Conservation (phyloP, 2,113 vertebrate genomes). For the Eulemur rufifrons region DNA sequence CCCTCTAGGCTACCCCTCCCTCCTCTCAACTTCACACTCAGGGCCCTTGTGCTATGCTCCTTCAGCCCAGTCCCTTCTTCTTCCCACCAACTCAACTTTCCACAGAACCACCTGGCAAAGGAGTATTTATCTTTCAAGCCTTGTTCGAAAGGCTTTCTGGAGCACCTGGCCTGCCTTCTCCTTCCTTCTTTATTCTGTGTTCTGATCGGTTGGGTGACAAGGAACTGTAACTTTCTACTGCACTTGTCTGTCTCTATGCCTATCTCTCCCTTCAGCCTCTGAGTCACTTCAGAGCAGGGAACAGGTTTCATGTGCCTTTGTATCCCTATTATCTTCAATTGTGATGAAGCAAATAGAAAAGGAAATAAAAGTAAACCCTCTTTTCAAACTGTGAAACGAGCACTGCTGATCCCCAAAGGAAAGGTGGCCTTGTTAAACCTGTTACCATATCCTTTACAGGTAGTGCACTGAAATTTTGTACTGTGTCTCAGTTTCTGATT, state of each 20-base stretch:
- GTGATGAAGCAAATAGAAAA: not conserved
- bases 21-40: not conserved
- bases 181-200: not conserved
- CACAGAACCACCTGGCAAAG: not conserved
- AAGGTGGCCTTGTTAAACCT: not conserved
- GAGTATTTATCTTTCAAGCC: not conserved
- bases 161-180: not conserved
- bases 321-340: not conserved
- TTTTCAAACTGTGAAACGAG: slow-evolving; percentile 24
- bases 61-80: not conserved
- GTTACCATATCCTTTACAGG: not conserved
- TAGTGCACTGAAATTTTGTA: not conserved
- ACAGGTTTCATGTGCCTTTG: slow-evolving; percentile 28
- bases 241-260: not conserved
- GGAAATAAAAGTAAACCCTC: slow-evolving; percentile 38
- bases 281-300: not conserved
- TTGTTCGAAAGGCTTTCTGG: not conserved
- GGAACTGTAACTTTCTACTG: not conserved
- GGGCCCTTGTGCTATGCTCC: not conserved
- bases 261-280: not conserved
- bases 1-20: not conserved
- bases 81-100: not conserved
- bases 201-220: not conserved
- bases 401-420: not conserved
- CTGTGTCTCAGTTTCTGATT: not conserved